Evolutionary conservation across 2,797 vertebrate genomes (phyloP).

Genomic region (Rhabdomys pumilio): DNA sequence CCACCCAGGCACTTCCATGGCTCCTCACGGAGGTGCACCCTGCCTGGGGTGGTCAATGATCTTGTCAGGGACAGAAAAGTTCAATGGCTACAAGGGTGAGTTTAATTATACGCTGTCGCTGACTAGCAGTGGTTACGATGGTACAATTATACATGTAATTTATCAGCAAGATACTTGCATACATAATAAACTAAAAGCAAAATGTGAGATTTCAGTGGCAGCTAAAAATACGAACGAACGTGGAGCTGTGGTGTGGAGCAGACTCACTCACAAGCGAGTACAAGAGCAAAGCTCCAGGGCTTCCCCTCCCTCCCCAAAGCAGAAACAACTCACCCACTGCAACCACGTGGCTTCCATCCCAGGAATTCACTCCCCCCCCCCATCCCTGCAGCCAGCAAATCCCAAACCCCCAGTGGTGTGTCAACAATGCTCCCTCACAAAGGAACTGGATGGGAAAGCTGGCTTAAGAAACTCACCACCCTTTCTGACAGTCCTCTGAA

Average conservation of each 20-base stretch:
- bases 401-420: slow-evolving; percentile 81
- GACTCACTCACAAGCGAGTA: neutral
- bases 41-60: slow-evolving; percentile 73
- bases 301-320: slow-evolving; percentile 62
- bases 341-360: slow-evolving; percentile 53
- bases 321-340: slow-evolving; percentile 42
- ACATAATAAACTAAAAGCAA: slow-evolving; percentile 81
- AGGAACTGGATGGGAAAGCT: slow-evolving; percentile 49
- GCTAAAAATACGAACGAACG: slow-evolving; percentile 69
- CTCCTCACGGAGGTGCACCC: neutral
- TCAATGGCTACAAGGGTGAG: slow-evolving; percentile 80
- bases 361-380: slow-evolving; percentile 45
- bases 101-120: slow-evolving; percentile 78
- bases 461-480: slow-evolving; percentile 65
- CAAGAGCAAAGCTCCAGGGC: neutral
- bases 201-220: slow-evolving; percentile 50
- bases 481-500: slow-evolving; percentile 29
- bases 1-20: fast-evolving
- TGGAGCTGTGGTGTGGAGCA: slow-evolving; percentile 4
- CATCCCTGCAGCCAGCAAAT: slow-evolving; percentile 74
- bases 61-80: slow-evolving; percentile 76
- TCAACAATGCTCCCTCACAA: slow-evolving; percentile 83
- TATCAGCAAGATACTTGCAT: slow-evolving; percentile 82
- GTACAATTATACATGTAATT: slow-evolving; percentile 80
- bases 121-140: slow-evolving; percentile 77